phyloP scores from a whole-genome alignment of 2,888 invertebrate genomes.

The Kryphioiulus occultus region DNA sequence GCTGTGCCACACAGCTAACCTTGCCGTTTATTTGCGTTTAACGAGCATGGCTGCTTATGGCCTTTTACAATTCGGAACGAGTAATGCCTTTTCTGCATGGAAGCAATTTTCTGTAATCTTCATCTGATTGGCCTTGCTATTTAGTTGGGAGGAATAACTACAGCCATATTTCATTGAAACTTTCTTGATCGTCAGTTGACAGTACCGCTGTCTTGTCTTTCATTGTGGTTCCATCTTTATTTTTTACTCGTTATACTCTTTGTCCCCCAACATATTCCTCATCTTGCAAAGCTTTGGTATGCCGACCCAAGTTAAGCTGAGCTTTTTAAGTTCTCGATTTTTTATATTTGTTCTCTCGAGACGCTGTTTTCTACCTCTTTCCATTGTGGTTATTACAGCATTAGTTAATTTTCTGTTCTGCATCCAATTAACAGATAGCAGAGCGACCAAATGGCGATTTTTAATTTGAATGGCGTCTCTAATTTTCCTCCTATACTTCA shows the following conservation, averaged over 20 bases:
- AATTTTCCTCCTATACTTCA: neutral
- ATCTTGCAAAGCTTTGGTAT: neutral
- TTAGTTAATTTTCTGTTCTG: slow-evolving; percentile 21
- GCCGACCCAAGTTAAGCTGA: neutral
- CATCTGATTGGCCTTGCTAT: neutral
- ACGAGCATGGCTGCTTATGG: no score
- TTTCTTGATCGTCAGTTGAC: neutral
- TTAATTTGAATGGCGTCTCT: neutral
- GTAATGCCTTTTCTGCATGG: neutral
- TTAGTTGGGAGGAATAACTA: neutral
- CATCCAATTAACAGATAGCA: neutral
- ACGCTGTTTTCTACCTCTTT: slow-evolving; percentile 9
- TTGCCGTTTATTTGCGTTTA: no score
- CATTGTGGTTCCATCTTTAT: neutral
- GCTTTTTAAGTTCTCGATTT: neutral
- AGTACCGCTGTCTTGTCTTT: neutral
- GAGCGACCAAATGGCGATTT: neutral
- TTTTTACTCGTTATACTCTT: neutral
- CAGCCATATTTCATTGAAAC: neutral
- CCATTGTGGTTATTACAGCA: neutral
- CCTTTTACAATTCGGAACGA: no score
- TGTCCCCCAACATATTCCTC: neutral
- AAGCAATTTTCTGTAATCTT: neutral
- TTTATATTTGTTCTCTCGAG: neutral
- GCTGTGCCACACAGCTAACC: no score